Evolutionary conservation across 1,140 invertebrate species (phyloP).

Genomic region (Hyles vespertilio): DNA sequence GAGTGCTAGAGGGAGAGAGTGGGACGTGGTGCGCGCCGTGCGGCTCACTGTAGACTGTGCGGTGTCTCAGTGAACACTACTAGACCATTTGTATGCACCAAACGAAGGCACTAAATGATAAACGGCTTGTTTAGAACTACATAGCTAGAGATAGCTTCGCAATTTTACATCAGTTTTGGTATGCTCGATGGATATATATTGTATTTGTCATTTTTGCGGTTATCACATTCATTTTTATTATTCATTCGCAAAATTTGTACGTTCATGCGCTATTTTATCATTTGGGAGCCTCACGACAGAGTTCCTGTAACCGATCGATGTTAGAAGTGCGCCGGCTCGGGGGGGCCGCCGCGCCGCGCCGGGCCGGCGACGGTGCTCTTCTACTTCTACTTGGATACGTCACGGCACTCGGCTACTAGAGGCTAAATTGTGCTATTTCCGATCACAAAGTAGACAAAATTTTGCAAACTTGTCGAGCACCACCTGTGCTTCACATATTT

Average conservation of each 20-base stretch:
- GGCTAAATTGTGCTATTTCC: slow-evolving; percentile 38
- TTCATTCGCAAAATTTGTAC: slow-evolving; percentile 33
- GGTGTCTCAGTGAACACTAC: slow-evolving; percentile 42
- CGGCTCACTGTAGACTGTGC: slow-evolving; percentile 17
- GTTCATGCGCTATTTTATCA: slow-evolving; percentile 65
- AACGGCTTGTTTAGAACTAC: slow-evolving; percentile 52
- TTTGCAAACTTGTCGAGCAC: slow-evolving; percentile 64
- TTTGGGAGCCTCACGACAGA: slow-evolving; percentile 61
- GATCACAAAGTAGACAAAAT: slow-evolving; percentile 63
- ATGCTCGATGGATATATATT: slow-evolving; percentile 37
- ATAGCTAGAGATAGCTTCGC: slow-evolving; percentile 48
- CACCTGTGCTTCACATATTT: slow-evolving; percentile 70
- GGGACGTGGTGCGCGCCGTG: not conserved
- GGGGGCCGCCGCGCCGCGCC: slow-evolving; percentile 19
- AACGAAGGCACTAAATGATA: slow-evolving; percentile 70
- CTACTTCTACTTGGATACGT: slow-evolving; percentile 19
- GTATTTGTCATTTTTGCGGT: slow-evolving; percentile 35
- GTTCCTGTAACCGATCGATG: slow-evolving; percentile 54
- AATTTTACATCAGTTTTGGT: slow-evolving; percentile 45
- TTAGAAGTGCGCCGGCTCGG: slow-evolving; percentile 51
- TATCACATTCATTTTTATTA: slow-evolving; percentile 28
- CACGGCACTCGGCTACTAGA: slow-evolving; percentile 39
- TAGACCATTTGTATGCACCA: slow-evolving; percentile 57
- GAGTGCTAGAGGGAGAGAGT: not conserved
- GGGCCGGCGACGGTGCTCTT: slow-evolving; percentile 36